Evolutionary conservation across 1,140 invertebrate species (phyloP), one percentile per base, ranked within the genome.

Genomic region (Trigoniulus corallinus): DNA sequence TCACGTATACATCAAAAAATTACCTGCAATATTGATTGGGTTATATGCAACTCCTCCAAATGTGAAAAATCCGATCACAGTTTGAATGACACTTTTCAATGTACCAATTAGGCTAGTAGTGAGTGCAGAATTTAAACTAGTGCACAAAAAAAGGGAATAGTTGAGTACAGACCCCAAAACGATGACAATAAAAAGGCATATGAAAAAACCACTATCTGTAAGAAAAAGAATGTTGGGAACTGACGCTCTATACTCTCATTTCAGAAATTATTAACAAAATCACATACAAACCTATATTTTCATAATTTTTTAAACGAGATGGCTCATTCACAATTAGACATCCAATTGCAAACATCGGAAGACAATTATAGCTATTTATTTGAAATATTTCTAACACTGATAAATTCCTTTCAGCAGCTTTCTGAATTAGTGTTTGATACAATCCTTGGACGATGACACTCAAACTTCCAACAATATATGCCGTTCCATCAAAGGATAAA

Each of bases 91-190:
- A 25, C 64, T 65, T 55, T 72, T 73, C 3, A 69, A 47, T 1
- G 70, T 66, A 1, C 69, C 70, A 2, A 72, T 66, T 15, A 73
- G 58, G 54, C 67, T 69, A 1, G 72, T 72, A 1, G 72, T 73
- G 37, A 73, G 57, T 1, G 72, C 72, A 13, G 68, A 71, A 21
- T 67, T 73, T 41, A 68, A 56, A 45, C 62, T 64, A 0, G 71
- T 72, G 55, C 72, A 72, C 41, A 72, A 59, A 56, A 73, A 73
- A 42, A 72, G 56, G 1, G 70, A 66, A 54, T 70, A 73, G 56
- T 72, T 72, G 21, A 73, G 56, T 2, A 72, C 52, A 29, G 63
- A 64, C 0, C 73, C 73, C 48, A 70, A 56, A 25, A 59, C 53
- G 24, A 72, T 61, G 21, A 72, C 60, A 2, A 60, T 23, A 26